Percentiles rank a stretch among this genome's conserved stretches.
Conservation (phyloP, 53 echinoderm and acorn worm species). For the Glandiceps talaboti region DNA sequence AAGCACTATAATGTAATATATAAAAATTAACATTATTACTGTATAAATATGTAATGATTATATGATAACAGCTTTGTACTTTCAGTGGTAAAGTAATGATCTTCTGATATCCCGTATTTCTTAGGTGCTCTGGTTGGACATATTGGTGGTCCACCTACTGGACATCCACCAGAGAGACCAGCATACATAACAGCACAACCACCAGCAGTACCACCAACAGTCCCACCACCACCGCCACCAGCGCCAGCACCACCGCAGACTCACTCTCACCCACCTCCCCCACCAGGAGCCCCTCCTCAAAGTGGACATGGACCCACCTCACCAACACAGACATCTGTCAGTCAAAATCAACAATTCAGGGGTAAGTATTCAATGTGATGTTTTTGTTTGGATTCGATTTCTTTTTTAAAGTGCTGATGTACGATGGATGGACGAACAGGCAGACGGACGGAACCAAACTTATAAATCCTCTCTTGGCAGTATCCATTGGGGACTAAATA, state of each 20-base stretch:
- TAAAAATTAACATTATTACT: no score
- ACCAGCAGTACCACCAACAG: conserved; percentile 22
- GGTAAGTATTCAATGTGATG: no score
- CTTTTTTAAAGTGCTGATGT: no score
- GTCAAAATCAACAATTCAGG: neutral
- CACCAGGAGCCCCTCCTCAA: conserved; percentile 16
- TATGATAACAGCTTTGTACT: no score
- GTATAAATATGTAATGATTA: no score
- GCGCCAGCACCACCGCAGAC: conserved; percentile 17
- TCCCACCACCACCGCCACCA: conserved; percentile 49
- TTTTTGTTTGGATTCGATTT: no score
- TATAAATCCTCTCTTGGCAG: no score
- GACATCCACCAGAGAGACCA: neutral
- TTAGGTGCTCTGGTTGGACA: neutral
- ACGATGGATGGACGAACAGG: no score
- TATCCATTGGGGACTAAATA: no score
- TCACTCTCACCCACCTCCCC: conserved; percentile 18
- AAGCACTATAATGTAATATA: no score
- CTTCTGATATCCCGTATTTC: neutral
- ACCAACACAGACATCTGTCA: neutral
- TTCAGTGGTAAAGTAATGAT: neutral
- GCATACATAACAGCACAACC: neutral
- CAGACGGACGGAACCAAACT: no score
- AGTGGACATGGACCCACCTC: conserved; percentile 10
- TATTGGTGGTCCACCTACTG: neutral